These are phyloP conservation scores for Gallinago undulata DNA, from an alignment of 2,113 vertebrate genomes.

Conservation along the genomic window DNA sequence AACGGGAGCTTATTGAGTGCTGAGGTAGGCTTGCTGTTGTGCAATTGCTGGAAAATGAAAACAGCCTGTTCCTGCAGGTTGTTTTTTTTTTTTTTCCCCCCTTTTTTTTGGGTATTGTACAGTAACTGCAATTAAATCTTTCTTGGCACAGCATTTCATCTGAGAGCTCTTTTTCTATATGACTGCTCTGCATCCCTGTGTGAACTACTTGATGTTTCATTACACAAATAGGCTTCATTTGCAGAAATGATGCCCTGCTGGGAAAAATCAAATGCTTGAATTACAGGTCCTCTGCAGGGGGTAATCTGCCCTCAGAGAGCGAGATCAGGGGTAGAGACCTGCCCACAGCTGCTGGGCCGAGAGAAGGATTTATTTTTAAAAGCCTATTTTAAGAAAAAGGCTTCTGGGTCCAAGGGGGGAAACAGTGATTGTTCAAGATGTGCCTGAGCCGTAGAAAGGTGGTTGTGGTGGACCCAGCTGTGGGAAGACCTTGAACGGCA, in stretches of 20 bases:
- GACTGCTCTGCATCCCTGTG: slow-evolving; percentile 10
- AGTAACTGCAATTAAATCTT: slow-evolving; percentile 29
- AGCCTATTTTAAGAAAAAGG: not conserved
- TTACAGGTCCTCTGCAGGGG: slow-evolving; percentile 38
- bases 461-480: not conserved
- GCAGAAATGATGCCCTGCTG: slow-evolving; percentile 30
- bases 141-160: not conserved
- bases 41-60: slow-evolving; percentile 34
- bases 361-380: slow-evolving; percentile 27
- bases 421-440: not conserved
- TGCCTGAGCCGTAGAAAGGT: not conserved
- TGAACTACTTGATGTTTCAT: slow-evolving; percentile 42
- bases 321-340: not conserved
- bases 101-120: not conserved
- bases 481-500: not conserved
- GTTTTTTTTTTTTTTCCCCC: rapidly evolving
- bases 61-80: not conserved
- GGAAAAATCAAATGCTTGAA: slow-evolving; percentile 53
- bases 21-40: not conserved
- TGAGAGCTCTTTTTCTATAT: slow-evolving; percentile 3
- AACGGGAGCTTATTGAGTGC: not conserved
- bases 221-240: slow-evolving; percentile 54
- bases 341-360: not conserved
- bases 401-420: not conserved
- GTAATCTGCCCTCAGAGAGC: not conserved